phyloP scores from a whole-genome alignment of 2,888 invertebrate species.

The Smittia aterrima region DNA sequence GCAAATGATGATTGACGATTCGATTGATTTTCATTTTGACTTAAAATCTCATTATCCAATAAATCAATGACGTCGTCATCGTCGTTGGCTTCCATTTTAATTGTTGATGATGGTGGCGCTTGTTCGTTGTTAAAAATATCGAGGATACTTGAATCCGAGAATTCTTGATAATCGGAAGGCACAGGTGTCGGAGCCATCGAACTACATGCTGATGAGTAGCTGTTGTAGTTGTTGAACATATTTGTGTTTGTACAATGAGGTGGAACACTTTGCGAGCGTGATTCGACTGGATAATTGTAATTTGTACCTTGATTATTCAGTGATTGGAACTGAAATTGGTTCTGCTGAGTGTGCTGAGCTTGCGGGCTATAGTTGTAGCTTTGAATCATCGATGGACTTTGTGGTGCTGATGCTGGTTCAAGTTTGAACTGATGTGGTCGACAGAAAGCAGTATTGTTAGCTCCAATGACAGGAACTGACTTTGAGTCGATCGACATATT shows the following conservation, averaged over 20 bases:
- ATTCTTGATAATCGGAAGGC: constrained; percentile 70
- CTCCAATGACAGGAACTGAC: constrained; percentile 38
- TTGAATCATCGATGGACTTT: constrained; percentile 43
- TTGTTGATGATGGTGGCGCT: constrained; percentile 39
- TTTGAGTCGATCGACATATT: background rate
- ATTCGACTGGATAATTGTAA: constrained; percentile 59
- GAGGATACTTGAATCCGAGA: constrained; percentile 53
- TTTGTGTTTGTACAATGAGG: constrained; percentile 54
- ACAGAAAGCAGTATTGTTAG: constrained; percentile 42
- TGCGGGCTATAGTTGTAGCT: constrained; percentile 43
- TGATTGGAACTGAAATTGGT: constrained; percentile 42
- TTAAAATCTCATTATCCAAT: constrained; percentile 39
- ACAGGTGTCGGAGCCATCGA: constrained; percentile 68
- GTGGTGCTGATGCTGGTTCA: constrained; percentile 43
- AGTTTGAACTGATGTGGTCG: constrained; percentile 41
- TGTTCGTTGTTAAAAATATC: constrained; percentile 45
- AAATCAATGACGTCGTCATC: constrained; percentile 46
- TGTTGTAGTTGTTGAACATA: constrained; percentile 44
- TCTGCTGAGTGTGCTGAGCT: constrained; percentile 41
- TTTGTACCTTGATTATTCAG: constrained; percentile 54
- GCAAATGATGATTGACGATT: background rate
- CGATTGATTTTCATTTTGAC: constrained; percentile 44
- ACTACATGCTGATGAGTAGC: constrained; percentile 57
- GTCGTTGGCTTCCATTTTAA: constrained; percentile 44
- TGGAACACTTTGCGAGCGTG: constrained; percentile 78